Base-by-base conservation (phyloP, 2,113 vertebrate genomes). In the Dipodomys stephensi region DNA sequence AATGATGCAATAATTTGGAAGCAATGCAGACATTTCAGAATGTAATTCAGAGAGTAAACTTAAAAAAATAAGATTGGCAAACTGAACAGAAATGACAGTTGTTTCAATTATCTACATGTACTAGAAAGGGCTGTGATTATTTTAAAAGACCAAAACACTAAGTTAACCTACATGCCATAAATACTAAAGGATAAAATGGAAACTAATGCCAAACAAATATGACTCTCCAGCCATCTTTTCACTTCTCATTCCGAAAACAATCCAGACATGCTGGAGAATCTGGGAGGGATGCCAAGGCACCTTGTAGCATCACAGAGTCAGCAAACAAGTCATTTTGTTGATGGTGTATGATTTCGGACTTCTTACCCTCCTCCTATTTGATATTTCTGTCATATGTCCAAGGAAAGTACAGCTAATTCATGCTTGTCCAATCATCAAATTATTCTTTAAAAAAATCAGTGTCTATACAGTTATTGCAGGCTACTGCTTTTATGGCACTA, bases 331-430 rank as follows among this genome's bases (percentile, higher is more conserved):
- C 35, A 18, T 81, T 90, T 90, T 87, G 27, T 62, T 76, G 78
- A 84, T 84, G 20, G 30, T 22, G 28, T 84, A 73, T 92, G 72
- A 92, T 81, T 92, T 96, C 35, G 68, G 62, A 90, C 62, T 77
- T 60, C 23, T 91, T 64, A 81, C 30, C 89, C 7, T 81, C 89
- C 7, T 81, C 23, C 10, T 83, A 49, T 77, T 68, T 90, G 74
- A 94, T 60, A 71, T 71, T 95, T 83, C 53, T 46, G 23, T 69
- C 68, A 22, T 13, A 13, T 53, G 28, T 69, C 83, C 77, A 94
- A 88, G 44, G 78, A 44, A 95, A 94, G 94, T 32, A 30, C 4
- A 20, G 79, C 64, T 74, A 69, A 82, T 39, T 79, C 30, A 86
- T 69, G 13, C 65, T 71, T 92, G n/a, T 91, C n/a, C 46, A 79